A percentile compares a stretch with the other conserved stretches of the same genome.
Evolutionary conservation across 2,797 vertebrate species (phyloP).

Genomic region (Myotis myotis): DNA sequence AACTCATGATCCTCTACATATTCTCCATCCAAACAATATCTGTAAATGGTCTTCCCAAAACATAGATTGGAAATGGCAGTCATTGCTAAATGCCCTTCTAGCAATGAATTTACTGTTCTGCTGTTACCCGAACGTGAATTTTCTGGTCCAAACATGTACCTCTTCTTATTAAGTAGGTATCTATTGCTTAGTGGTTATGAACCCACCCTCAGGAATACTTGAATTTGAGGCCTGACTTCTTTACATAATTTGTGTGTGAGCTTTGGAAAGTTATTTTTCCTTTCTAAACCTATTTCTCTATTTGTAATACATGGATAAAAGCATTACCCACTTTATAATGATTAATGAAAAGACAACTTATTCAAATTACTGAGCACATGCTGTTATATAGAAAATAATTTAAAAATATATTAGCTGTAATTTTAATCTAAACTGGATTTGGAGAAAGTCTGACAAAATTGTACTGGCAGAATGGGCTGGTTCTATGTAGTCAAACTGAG

Average conservation of each 20-base stretch:
- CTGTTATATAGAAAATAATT: neutral
- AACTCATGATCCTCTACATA: neutral
- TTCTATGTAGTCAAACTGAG: neutral
- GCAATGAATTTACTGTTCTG: neutral
- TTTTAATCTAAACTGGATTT: neutral
- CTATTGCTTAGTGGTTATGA: neutral
- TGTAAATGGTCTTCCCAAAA: neutral
- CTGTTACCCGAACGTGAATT: neutral
- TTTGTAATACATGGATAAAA: neutral
- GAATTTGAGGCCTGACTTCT: neutral
- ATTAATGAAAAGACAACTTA: constrained; percentile 4
- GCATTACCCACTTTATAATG: neutral
- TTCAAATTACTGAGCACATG: neutral
- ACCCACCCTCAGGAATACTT: neutral
- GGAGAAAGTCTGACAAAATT: neutral
- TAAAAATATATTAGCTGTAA: neutral
- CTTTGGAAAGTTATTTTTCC: neutral
- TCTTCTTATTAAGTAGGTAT: neutral
- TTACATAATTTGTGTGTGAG: neutral
- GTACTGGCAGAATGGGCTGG: neutral
- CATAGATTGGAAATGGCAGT: neutral
- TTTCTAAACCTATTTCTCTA: neutral
- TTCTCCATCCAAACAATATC: neutral
- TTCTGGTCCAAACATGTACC: neutral
- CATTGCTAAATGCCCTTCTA: neutral